phyloP scores from a whole-genome alignment of 2,113 vertebrate genomes.

The Antigone vipio region DNA sequence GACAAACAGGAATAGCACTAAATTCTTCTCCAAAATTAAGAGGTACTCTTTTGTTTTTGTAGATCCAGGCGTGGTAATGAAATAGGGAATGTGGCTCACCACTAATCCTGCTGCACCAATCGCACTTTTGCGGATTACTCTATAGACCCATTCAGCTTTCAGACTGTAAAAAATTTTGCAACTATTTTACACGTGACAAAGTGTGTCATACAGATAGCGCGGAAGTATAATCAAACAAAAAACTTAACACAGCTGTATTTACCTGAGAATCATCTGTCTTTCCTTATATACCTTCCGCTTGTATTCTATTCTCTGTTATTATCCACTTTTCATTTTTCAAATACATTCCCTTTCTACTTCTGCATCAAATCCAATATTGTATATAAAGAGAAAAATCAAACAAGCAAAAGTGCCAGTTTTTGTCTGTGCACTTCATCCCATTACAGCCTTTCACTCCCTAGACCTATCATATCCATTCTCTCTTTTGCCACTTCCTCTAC shows the following conservation, averaged over 20 bases:
- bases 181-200: not conserved
- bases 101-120: not conserved
- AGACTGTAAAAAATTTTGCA: not conserved
- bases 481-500: not conserved
- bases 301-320: not conserved
- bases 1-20: not conserved
- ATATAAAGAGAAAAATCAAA: not conserved
- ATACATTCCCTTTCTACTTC: not conserved
- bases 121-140: not conserved
- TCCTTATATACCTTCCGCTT: not conserved
- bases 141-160: not conserved
- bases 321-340: not conserved
- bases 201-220: not conserved
- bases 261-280: not conserved
- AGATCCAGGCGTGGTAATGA: not conserved
- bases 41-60: not conserved
- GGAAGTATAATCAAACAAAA: not conserved
- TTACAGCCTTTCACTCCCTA: not conserved
- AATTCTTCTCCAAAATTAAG: not conserved
- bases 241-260: not conserved
- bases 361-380: not conserved
- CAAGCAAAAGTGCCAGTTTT: not conserved
- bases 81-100: not conserved
- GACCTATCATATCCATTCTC: not conserved
- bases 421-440: not conserved